Base-by-base conservation (phyloP, 1,140 invertebrate genomes). In the Papilio polyxenes region DNA sequence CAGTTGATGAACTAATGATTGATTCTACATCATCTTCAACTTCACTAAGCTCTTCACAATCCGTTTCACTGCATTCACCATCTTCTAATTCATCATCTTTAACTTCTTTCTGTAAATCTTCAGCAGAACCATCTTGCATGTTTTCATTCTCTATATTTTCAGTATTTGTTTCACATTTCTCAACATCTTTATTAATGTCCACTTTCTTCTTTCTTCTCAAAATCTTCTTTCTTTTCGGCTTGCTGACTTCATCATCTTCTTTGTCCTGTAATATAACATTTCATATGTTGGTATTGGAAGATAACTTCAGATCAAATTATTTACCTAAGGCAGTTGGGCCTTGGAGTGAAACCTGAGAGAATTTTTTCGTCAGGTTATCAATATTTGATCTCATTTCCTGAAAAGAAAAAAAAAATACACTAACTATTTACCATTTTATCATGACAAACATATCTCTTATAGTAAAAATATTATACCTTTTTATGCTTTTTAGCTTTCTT, bases 41-140 rank as follows among this genome's bases (percentile, higher is more conserved):
- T 75, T 87, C 85, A 62, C 85, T 83, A 6, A 83, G 84, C 69
- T 85, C 75, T 85, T 91, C 90, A 83, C 85, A 88, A 76, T 89
- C 91, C 79, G 93, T 95, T 48, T 95, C 95, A 83, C 95, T 95
- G 90, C 96, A 96, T 95, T 97, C 96, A 37, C 96, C 96, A 91
- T 97, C 96, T 94, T 97, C 90, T 81, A 93, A 79, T 56, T 91
- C 88, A 82, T 85, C 17, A 48, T 65, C 40, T 48, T 83, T 72
- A 23, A 82, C 76, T 75, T 79, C 75, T 75, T 20, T 59, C 13
- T 78, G 59, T 20, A 20, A 44, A 4, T 65, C 37, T 62, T 65
- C 56, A 23, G 20, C 11, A 15, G 72, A 37, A 74, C 4, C 44
- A 23, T 77, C 44, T 31, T 31, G 23, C 56, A 15, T 59, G 53